Evolutionary conservation across 1,140 invertebrate species (phyloP), one percentile per base, ranked within the genome.

Genomic region (Pseudomyrmex flavicornis): DNA sequence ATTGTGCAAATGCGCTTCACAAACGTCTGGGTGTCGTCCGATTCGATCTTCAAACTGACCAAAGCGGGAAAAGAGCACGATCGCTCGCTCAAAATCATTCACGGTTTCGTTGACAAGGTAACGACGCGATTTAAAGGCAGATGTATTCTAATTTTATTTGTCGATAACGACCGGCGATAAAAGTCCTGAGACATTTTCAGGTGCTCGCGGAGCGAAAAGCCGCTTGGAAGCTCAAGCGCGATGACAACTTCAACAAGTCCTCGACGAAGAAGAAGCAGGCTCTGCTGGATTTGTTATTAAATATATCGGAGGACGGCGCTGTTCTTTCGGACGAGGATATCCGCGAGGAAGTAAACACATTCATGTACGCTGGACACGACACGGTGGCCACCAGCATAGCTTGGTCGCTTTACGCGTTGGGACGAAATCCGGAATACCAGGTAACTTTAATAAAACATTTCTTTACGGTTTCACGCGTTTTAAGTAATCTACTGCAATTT

Each of bases 331-430:
- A 95, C 35, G 70, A 86, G 2, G 94, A 95, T 63, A 96, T 97
- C 54, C 86, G 94, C 15, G 95, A 96, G 75, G 95, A 96, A 91
- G 95, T 96, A 0, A 95, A 96, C 77, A 96, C 96, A 1, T 97
- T 97, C 82, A 96, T 96, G 95, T 97, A 96, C 88, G 96, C 96
- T 88, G 97, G 95, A 54, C 95, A 96, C 72, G 95, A 96, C 61
- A 96, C 95, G 0, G 94, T 95, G 0, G 93, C 95, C 0, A 95
- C 93, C n/a, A 95, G 92, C n/a, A 91, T 95, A n/a, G 93, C 94
- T 0, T 96, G 95, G 95, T 90, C 93, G 1, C 86, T 96, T 2
- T 95, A 95, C 69, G 87, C 94, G 0, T 86, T 96, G 0, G 95
- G 95, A 12, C 88, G 91, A 50, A 86, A 95, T 89, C 95, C 94